A percentile compares a stretch with the other conserved stretches of the same genome.
Conservation (phyloP, 2,797 vertebrate genomes). For the Bradypodion pumilum region DNA sequence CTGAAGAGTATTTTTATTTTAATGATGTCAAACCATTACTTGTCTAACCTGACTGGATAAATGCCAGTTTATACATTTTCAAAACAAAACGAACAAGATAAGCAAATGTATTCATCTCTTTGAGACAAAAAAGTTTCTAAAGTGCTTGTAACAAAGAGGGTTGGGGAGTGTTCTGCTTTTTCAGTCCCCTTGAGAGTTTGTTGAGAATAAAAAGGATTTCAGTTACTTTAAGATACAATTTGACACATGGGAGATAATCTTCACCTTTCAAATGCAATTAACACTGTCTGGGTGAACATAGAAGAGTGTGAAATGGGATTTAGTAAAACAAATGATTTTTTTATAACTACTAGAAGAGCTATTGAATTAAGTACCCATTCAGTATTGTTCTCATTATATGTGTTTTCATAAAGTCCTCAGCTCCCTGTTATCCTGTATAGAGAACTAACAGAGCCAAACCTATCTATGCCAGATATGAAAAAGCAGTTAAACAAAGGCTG, state of each 20-base stretch:
- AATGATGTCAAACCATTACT: background rate
- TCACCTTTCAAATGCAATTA: conserved; percentile 11
- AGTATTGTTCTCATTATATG: background rate
- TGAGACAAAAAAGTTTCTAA: conserved; percentile 3
- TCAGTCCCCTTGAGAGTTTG: background rate
- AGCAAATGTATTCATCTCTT: background rate
- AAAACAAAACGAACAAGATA: background rate
- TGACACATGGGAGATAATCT: conserved; percentile 19
- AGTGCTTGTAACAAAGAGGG: background rate
- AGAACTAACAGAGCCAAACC: rapidly evolving
- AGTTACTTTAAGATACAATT: background rate
- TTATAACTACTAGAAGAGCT: background rate
- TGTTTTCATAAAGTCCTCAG: background rate
- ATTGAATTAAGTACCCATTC: conserved; percentile 9
- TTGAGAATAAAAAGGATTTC: background rate
- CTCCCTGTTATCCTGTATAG: background rate
- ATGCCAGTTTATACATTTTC: background rate
- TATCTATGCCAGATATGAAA: background rate
- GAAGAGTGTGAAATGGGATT: conserved; percentile 26
- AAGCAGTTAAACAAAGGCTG: background rate
- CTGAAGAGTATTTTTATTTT: too few species aligned
- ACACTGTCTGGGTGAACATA: conserved; percentile 21
- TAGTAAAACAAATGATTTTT: conserved; percentile 15
- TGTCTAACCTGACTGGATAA: background rate
- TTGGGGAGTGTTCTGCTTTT: rapidly evolving